phyloP scores from a whole-genome alignment of 1,140 invertebrate species.

The Pomacea maculata region DNA sequence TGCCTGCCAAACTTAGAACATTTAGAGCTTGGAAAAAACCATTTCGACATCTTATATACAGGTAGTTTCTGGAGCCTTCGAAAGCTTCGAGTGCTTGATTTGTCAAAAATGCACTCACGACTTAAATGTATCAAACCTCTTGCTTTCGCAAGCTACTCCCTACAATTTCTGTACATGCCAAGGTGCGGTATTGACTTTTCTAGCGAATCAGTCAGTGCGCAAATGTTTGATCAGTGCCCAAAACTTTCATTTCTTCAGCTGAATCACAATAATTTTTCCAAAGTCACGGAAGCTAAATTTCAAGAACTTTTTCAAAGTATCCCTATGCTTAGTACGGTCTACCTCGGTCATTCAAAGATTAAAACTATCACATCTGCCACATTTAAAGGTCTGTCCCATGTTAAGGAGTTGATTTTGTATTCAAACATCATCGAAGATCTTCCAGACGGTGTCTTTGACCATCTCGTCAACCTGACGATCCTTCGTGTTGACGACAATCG shows the following conservation, averaged over 20 bases:
- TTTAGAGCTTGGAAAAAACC: neutral
- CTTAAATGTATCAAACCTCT: neutral
- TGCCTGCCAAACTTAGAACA: neutral
- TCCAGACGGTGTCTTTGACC: slow-evolving; percentile 4
- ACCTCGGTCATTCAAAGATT: neutral
- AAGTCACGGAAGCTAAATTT: neutral
- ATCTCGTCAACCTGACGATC: neutral
- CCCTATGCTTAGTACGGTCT: neutral
- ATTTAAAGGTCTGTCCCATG: neutral
- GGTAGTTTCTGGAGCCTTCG: too few species aligned
- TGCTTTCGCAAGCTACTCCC: neutral
- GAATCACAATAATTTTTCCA: neutral
- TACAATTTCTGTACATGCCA: neutral
- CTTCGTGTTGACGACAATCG: neutral
- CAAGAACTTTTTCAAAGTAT: neutral
- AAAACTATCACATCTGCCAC: neutral
- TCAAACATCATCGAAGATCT: neutral
- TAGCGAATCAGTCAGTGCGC: neutral
- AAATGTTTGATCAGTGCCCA: neutral
- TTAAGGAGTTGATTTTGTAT: neutral
- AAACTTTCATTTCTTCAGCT: neutral
- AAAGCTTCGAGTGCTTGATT: too few species aligned
- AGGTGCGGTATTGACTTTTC: neutral
- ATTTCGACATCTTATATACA: neutral
- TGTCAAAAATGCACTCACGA: too few species aligned